A percentile compares a stretch with the other conserved stretches of the same genome.
These are phyloP conservation scores for Lasioglossum albipes DNA, from an alignment of 1,140 invertebrate species.

Conservation along the genomic window DNA sequence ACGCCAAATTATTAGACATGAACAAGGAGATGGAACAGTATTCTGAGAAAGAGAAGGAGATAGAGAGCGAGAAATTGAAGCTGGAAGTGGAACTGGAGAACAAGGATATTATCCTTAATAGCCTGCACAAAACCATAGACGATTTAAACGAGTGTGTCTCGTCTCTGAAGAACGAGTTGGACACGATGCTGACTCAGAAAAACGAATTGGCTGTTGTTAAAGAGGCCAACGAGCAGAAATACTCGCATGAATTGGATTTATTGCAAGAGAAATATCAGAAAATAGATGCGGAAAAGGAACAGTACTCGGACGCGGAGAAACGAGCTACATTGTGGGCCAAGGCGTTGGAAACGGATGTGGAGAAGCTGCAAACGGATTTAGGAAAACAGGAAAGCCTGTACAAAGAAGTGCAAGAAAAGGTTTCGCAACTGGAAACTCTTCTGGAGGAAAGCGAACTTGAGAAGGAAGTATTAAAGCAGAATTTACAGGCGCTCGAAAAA, in stretches of 20 bases:
- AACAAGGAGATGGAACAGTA: constrained; percentile 53
- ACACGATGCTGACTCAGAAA: not conserved
- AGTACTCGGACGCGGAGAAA: constrained; percentile 62
- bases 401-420: constrained; percentile 45
- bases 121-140: constrained; percentile 29
- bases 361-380: constrained; percentile 66
- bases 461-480: constrained; percentile 61
- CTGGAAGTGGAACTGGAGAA: constrained; percentile 41
- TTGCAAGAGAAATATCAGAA: constrained; percentile 38
- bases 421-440: constrained; percentile 30
- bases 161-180: constrained; percentile 44
- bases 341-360: constrained; percentile 65
- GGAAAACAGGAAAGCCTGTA: constrained; percentile 30
- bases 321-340: constrained; percentile 54
- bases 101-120: constrained; percentile 20
- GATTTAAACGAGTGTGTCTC: constrained; percentile 33
- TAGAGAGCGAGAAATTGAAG: constrained; percentile 30
- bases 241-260: constrained; percentile 36
- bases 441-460: constrained; percentile 62
- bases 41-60: constrained; percentile 24
- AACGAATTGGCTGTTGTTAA: constrained; percentile 34
- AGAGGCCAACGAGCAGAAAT: constrained; percentile 45
- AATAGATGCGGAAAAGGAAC: constrained; percentile 58
- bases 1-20: constrained; percentile 53
- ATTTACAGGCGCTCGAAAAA: constrained; percentile 58